Evolutionary conservation across 1,140 invertebrate genomes (phyloP), one percentile per base, ranked within the genome.

Genomic region (Formica exsecta): DNA sequence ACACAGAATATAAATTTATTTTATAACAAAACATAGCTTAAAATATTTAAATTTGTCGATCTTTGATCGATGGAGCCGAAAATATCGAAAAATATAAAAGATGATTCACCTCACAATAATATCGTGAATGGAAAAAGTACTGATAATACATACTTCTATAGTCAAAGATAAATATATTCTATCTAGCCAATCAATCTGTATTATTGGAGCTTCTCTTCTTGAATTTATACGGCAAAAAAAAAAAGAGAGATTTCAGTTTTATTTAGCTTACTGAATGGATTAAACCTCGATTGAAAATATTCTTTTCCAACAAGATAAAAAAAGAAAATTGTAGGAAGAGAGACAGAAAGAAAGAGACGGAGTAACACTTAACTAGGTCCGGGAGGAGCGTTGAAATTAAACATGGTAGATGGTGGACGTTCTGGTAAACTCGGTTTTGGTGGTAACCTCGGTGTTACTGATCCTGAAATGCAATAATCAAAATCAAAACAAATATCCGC

Each of bases 391-490:
- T 93, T 95, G 81, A 95, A 95, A 89, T 95, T 95, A 91, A 95
- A 95, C 94, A 95, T 95, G 29, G 94, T 95, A 25, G 93, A 92
- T 70, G 95, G 92, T 22, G 94, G 93, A 91, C 94, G 93, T 91
- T 94, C 94, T 19, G 92, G 92, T 76, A 95, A 91, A 32, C 44
- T 51, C 48, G 95, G 95, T 92, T 95, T 95, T 62, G 95, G 95
- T 83, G 95, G 95, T 93, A 96, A 88, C 85, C 91, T 94, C 3
- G 95, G 95, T 8, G 95, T 95, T 77, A 95, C 92, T 76, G 94
- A 93, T 89, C 94, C 93, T 94, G 65, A 87, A 91, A 88, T 25
- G 0, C 1, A 38, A 75, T 3, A 68, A 36, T 16, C 5, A 51
- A 51, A 51, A 29, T 36, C 11, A 8, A 73, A 32, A 70, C 38